Conservation (phyloP, 2,888 invertebrate genomes). For the Euspilapteryx auroguttella region DNA sequence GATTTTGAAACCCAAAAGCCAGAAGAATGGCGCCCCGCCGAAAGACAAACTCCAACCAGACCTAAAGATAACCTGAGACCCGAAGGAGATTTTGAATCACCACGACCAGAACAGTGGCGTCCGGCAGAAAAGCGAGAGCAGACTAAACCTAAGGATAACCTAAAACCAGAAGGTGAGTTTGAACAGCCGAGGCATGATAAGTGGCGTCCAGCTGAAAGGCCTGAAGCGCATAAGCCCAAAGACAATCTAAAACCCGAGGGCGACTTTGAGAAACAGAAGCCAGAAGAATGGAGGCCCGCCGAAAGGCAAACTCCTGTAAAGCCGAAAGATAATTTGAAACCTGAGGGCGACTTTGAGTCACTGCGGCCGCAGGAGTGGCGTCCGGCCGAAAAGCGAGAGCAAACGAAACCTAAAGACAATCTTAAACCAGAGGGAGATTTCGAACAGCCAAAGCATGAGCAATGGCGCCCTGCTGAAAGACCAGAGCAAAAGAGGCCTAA, state of each 20-base stretch:
- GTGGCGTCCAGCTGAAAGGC: slow-evolving; percentile 18
- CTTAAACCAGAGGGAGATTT: slow-evolving; percentile 50
- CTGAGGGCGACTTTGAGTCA: slow-evolving; percentile 58
- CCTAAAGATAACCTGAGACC: slow-evolving; percentile 46
- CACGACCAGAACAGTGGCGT: slow-evolving; percentile 14
- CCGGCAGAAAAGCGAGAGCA: slow-evolving; percentile 17
- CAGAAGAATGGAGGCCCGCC: slow-evolving; percentile 13
- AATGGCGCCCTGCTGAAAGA: slow-evolving; percentile 19
- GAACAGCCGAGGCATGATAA: slow-evolving; percentile 23
- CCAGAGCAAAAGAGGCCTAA: slow-evolving; percentile 23
- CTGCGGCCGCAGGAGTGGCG: slow-evolving; percentile 43
- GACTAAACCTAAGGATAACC: slow-evolving; percentile 23
- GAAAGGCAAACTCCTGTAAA: slow-evolving; percentile 20
- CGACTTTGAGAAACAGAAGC: slow-evolving; percentile 26
- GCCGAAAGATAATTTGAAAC: slow-evolving; percentile 35
- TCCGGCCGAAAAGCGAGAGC: slow-evolving; percentile 26
- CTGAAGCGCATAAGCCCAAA: slow-evolving; percentile 19
- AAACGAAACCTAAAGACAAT: slow-evolving; percentile 37
- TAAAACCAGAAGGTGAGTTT: slow-evolving; percentile 22
- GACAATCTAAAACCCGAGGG: slow-evolving; percentile 24
- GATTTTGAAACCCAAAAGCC: slow-evolving; percentile 32
- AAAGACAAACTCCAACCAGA: slow-evolving; percentile 24
- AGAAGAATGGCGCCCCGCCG: slow-evolving; percentile 26
- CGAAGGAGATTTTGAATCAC: slow-evolving; percentile 33
- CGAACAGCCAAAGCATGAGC: slow-evolving; percentile 23